A percentile compares a stretch with the other conserved stretches of the same genome.
phyloP scores from a whole-genome alignment of 2,888 invertebrate genomes.

The Arctia plantaginis region DNA sequence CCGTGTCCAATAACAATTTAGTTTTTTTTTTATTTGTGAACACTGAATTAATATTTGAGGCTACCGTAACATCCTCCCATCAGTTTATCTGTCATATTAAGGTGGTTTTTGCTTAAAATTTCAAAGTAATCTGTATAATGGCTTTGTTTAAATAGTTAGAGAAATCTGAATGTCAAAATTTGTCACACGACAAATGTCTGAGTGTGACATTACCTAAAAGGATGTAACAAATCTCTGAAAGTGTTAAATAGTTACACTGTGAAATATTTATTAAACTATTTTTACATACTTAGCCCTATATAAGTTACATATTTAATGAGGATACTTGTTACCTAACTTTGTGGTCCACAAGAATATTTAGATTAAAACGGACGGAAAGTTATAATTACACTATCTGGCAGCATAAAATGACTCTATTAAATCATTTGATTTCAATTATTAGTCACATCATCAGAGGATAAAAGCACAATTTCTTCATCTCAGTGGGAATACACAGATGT shows the following conservation, averaged over 20 bases:
- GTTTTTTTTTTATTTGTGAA: constrained; percentile 58
- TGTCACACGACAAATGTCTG: background rate
- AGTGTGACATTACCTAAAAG: background rate
- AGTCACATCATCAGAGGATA: background rate
- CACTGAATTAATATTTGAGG: constrained; percentile 60
- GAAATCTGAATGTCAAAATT: background rate
- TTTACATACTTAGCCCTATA: too few species aligned
- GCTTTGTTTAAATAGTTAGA: background rate
- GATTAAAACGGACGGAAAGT: background rate
- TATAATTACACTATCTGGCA: background rate
- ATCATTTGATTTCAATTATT: background rate
- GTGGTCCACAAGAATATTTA: background rate
- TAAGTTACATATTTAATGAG: too few species aligned
- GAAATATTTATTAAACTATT: too few species aligned
- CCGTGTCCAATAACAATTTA: constrained; percentile 71
- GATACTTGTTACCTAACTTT: background rate
- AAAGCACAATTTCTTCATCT: background rate
- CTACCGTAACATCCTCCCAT: constrained; percentile 51
- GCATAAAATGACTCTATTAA: background rate
- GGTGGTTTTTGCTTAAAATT: constrained; percentile 33
- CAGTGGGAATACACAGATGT: too few species aligned
- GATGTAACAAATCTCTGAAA: background rate
- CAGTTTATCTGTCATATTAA: constrained; percentile 44
- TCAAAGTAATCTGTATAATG: background rate
- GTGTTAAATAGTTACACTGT: too few species aligned